These are phyloP conservation scores for Corythornis madagascariensis DNA, from an alignment of 2,113 vertebrate genomes.

Conservation along the genomic window DNA sequence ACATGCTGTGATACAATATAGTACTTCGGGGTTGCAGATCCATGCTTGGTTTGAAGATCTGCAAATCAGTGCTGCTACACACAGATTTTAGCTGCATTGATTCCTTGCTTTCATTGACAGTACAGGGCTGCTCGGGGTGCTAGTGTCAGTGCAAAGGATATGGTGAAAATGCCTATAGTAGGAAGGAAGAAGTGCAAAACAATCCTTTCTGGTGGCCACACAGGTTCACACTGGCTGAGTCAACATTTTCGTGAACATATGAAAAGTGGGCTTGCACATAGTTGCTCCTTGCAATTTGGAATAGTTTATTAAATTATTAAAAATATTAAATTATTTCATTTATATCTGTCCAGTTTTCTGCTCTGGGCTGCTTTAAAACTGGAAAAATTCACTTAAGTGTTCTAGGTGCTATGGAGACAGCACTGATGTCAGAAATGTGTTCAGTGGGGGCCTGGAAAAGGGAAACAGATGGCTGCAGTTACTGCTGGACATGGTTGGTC, in stretches of 20 bases:
- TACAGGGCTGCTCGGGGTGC: neutral
- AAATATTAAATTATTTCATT: slow-evolving; percentile 4
- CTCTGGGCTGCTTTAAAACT: slow-evolving; percentile 58
- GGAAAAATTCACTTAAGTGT: slow-evolving; percentile 38
- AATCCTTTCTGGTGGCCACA: neutral
- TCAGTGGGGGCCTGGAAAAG: neutral
- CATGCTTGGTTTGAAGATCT: neutral
- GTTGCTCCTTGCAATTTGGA: slow-evolving; percentile 12
- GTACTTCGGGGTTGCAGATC: neutral
- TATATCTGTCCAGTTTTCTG: slow-evolving; percentile 48
- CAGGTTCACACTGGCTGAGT: neutral
- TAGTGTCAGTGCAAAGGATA: neutral
- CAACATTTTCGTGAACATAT: neutral
- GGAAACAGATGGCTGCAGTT: slow-evolving; percentile 41
- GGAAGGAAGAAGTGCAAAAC: neutral
- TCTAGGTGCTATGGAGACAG: slow-evolving; percentile 19
- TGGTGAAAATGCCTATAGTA: neutral
- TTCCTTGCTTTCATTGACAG: neutral
- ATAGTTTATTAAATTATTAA: slow-evolving; percentile 57
- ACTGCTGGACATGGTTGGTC: neutral
- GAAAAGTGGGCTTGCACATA: neutral
- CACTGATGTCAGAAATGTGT: slow-evolving; percentile 46
- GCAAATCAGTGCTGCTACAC: neutral
- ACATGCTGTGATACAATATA: neutral
- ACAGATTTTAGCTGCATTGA: neutral